Evolutionary conservation across 2,113 vertebrate species (phyloP), one percentile per base, ranked within the genome.

Genomic region (Oxyruncus cristatus): DNA sequence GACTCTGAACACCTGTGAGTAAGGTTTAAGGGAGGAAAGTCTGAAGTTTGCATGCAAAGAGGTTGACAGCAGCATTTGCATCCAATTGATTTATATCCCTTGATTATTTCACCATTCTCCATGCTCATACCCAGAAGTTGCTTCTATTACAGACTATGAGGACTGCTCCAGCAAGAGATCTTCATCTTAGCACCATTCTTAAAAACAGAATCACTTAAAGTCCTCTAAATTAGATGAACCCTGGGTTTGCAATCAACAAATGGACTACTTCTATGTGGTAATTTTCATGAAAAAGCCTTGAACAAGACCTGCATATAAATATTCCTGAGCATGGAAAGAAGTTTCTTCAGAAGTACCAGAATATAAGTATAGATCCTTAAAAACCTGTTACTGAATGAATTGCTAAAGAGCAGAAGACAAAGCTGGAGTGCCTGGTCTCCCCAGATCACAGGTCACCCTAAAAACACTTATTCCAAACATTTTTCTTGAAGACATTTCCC

Each of bases 1-100:
- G 49, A 65, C 76, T 94, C 46, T 88, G n/a, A 97, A 96, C 82
- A 97, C 55, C 75, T 90, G 66, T 72, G 47, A 91, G 24, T 35
- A 89, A 68, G 8, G 14, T 66, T 71, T 52, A 79, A 59, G 41
- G 56, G 37, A 95, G 37, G 26, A 68, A 89, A 56, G 67, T 52
- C 52, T 85, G 50, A 72, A 92, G 44, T 70, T 76, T 70, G 62
- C 77, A 94, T 0, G 0, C 68, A 87, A 90, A 74, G 49, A 80
- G 16, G 15, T 1, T 89, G 62, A 92, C 49, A 85, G 73, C 20
- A 94, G 33, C 37, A 68, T 72, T 82, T 94, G 62, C 49, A 61
- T 92, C 41, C 49, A 70, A n/a, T 9, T 88, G 61, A 77, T 89
- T 91, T 76, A 59, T 50, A 89, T 21, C 70, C 70, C 22, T 66